Evolutionary conservation across 2,797 vertebrate genomes (phyloP).

Genomic region (Cephalopachus bancanus): DNA sequence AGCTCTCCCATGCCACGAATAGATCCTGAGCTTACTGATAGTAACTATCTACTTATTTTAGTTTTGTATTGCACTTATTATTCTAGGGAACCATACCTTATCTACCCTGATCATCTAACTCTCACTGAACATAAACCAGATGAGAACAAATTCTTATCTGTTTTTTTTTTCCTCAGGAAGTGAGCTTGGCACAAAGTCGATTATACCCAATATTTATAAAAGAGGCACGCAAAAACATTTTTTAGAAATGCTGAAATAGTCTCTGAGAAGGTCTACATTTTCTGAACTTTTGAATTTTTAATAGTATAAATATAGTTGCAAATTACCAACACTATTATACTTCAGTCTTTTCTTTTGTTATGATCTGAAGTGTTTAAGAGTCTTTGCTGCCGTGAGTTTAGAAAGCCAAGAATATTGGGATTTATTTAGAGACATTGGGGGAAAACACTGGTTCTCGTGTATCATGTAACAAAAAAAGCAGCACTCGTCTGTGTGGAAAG

Average conservation of each 20-base stretch:
- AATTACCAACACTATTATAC: neutral
- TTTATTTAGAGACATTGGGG: neutral
- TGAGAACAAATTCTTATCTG: neutral
- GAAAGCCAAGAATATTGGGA: neutral
- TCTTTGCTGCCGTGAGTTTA: neutral
- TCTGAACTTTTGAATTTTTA: neutral
- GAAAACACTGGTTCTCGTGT: neutral
- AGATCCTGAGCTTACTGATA: neutral
- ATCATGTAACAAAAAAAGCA: neutral
- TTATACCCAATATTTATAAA: neutral
- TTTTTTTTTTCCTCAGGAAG: neutral
- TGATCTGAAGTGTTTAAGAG: neutral
- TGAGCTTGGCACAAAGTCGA: neutral
- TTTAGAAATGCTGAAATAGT: neutral
- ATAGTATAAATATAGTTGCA: neutral
- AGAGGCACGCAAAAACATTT: neutral
- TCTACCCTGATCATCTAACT: neutral
- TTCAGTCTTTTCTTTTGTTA: neutral
- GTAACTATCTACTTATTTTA: neutral
- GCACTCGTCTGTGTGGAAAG: neutral
- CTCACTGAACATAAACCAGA: neutral
- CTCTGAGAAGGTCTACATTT: neutral
- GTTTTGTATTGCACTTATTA: neutral
- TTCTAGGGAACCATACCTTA: neutral
- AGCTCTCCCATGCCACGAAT: neutral